Conservation (phyloP, 2,888 invertebrate genomes). For the Ichneumoninae sp. region DNA sequence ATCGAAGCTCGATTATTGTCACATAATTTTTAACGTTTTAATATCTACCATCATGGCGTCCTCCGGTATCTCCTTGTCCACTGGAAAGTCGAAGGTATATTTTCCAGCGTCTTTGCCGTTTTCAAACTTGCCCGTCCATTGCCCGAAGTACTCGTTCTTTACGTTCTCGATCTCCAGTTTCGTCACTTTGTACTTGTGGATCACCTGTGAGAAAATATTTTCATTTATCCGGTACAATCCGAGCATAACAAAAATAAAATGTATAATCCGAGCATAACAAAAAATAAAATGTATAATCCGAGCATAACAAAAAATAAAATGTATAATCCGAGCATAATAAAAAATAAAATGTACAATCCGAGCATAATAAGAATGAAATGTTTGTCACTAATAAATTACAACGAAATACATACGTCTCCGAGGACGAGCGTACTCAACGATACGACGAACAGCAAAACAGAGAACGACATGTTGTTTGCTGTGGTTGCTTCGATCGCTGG, state of each 20-base stretch:
- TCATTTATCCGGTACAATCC: not conserved
- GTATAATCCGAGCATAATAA: not conserved
- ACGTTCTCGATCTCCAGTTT: not conserved
- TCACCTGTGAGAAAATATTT: conserved; percentile 19
- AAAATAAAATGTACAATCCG: not conserved
- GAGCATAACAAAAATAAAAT: not conserved
- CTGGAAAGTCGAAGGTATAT: conserved; percentile 27
- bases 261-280: not conserved
- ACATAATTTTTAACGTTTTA: not conserved
- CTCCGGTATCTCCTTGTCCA: conserved; percentile 38
- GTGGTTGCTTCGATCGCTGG: conserved; percentile 19
- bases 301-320: not conserved
- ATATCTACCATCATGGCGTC: conserved; percentile 34
- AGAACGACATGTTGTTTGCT: conserved; percentile 34
- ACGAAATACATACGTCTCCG: conserved; percentile 53
- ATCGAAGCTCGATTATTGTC: not conserved
- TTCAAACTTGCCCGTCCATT: not conserved
- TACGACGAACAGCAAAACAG: conserved; percentile 15
- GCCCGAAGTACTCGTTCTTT: conserved; percentile 33
- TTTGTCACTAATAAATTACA: not conserved
- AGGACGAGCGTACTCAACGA: conserved; percentile 45
- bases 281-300: too few species aligned
- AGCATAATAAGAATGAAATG: not conserved
- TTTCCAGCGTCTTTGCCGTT: conserved; percentile 13
- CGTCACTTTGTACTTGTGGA: not conserved